Evolutionary conservation across 2,113 vertebrate genomes (phyloP), one percentile per base, ranked within the genome.

Genomic region (Pholis gunnellus): DNA sequence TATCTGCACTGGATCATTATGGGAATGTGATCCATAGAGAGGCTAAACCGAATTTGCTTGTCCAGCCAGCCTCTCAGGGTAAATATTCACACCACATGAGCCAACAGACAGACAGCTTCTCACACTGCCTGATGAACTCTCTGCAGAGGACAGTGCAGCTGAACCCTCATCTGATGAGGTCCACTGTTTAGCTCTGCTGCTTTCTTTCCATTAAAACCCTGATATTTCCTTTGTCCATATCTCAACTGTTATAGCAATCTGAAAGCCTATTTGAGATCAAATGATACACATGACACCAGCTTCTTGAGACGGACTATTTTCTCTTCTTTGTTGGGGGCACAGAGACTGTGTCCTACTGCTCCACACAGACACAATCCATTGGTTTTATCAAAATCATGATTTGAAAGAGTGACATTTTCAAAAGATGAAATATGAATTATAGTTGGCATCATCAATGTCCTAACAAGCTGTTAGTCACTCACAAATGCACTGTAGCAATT

Each of bases 81-180:
- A 72, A 83, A 60, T 72, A 78, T 72, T 78, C 75, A 18, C 60
- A 71, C 13, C 59, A 22, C 60, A 72, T 65, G 56, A 48, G 48
- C 15, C 48, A 65, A 50, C 52, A 57, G 72, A 54, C 57, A 25
- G 59, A 65, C 25, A 2, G 50, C 44, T 50, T 9, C 42, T 61
- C 31, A 63, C 57, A 75, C n/a, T 34, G 34, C 18, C 52, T 3
- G 17, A 48, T 6, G 17, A 48, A 15, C 4, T 48, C 46, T 75
- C 9, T 61, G 66, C 56, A 50, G 14, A 40, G 7, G 4, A 22
- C 61, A 14, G 2, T 52, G 25, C n/a, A 25, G 25, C 54, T 75
- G 52, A 18, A 42, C 80, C n/a, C 44, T 22, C 9, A 52, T 31
- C 29, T 31, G 20, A 65, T 72, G 36, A 64, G 46, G 25, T 46